Evolutionary conservation across 2,888 invertebrate species (phyloP).

Genomic region (Ennomos erosarius): DNA sequence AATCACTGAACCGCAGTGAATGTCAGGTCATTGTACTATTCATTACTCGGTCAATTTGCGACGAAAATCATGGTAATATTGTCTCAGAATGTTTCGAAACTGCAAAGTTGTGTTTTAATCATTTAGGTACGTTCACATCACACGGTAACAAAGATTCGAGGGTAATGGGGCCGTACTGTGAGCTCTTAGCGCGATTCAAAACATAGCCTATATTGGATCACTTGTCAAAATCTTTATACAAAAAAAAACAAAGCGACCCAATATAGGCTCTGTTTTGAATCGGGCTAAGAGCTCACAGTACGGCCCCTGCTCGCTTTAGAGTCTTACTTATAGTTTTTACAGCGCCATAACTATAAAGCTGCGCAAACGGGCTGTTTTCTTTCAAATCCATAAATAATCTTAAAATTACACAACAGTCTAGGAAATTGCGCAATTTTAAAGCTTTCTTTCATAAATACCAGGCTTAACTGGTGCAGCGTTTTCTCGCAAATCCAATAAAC

Average conservation of each 20-base stretch:
- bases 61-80: conserved; percentile 11
- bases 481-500: conserved; percentile 6
- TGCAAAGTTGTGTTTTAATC: conserved; percentile 5
- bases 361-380: conserved; percentile 15
- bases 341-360: conserved; percentile 7
- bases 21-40: conserved; percentile 31
- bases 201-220: no score
- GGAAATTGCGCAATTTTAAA: conserved; percentile 14
- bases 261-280: no score
- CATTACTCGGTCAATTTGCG: conserved; percentile 26
- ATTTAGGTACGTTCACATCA: background rate
- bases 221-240: no score
- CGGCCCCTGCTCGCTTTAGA: conserved; percentile 11
- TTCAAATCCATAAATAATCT: conserved; percentile 11
- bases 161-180: no score
- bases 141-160: background rate
- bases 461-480: conserved; percentile 6
- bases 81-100: background rate
- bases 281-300: no score
- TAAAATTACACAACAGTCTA: conserved; percentile 2
- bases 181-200: no score
- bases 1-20: conserved; percentile 31
- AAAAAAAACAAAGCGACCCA: no score
- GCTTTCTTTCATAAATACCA: conserved; percentile 3
- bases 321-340: background rate